Conservation (phyloP, 2,113 vertebrate species). For the Piaya cayana region DNA sequence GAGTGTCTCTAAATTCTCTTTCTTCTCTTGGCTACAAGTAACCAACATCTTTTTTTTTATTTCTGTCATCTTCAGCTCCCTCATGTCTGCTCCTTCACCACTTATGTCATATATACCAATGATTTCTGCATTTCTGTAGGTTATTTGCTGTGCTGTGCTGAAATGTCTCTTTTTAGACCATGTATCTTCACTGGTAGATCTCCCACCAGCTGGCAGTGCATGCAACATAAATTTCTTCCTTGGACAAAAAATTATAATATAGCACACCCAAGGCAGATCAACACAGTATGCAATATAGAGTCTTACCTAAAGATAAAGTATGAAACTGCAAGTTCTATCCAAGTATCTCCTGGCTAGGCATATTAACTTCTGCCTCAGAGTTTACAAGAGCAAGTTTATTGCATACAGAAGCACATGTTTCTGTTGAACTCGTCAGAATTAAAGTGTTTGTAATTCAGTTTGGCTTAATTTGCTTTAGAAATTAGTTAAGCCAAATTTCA, state of each 20-base stretch:
- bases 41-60: neutral
- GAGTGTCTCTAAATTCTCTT: neutral
- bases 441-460: constrained; percentile 37
- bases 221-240: neutral
- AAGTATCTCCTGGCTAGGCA: neutral
- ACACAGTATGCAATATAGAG: neutral
- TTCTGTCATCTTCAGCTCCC: neutral
- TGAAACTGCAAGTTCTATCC: neutral
- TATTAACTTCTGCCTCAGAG: neutral
- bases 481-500: constrained; percentile 64
- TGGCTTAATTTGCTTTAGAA: constrained; percentile 58
- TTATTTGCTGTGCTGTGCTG: neutral
- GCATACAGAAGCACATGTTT: neutral
- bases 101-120: neutral
- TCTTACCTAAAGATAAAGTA: neutral
- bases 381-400: neutral
- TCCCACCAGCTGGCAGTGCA: neutral
- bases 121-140: neutral
- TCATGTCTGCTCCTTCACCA: neutral
- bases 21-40: neutral
- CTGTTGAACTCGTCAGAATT: too few relatives aligned
- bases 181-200: neutral
- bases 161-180: neutral
- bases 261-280: neutral
- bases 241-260: neutral